Conservation (phyloP, 1,140 invertebrate species). For the Papilio dardanus region DNA sequence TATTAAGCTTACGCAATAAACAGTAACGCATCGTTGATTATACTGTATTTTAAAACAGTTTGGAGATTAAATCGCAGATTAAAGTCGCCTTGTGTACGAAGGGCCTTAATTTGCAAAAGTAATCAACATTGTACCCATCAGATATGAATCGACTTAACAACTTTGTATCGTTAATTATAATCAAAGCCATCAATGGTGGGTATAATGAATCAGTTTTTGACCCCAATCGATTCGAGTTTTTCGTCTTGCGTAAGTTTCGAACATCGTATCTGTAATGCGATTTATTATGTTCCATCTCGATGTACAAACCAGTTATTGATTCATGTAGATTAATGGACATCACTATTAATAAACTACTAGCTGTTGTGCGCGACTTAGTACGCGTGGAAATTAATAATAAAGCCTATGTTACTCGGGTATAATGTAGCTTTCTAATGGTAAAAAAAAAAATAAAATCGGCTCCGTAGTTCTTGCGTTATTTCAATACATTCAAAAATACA, state of each 20-base stretch:
- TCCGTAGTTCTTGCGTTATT: no score
- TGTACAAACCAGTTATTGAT: slow-evolving; percentile 18
- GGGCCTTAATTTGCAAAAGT: neutral
- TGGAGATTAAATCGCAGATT: no score
- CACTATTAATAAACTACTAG: slow-evolving; percentile 1
- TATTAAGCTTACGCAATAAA: neutral
- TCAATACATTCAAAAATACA: no score
- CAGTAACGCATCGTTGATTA: no score
- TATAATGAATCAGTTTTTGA: slow-evolving; percentile 30
- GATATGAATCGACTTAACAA: slow-evolving; percentile 9
- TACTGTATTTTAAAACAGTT: no score
- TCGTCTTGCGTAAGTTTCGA: slow-evolving; percentile 27
- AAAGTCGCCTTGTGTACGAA: no score
- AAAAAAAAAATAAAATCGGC: no score
- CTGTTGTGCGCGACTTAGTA: no score
- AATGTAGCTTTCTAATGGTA: no score
- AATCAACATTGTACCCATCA: slow-evolving; percentile 13
- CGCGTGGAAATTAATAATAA: no score
- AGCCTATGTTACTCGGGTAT: no score
- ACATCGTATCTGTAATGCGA: slow-evolving; percentile 25
- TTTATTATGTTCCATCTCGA: slow-evolving; percentile 13
- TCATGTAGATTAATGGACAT: slow-evolving; percentile 19
- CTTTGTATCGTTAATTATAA: neutral
- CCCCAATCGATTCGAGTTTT: slow-evolving; percentile 34
- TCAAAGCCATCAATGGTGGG: slow-evolving; percentile 13